Conservation (phyloP, 2,888 invertebrate species). For the Drosophila mulleri region DNA sequence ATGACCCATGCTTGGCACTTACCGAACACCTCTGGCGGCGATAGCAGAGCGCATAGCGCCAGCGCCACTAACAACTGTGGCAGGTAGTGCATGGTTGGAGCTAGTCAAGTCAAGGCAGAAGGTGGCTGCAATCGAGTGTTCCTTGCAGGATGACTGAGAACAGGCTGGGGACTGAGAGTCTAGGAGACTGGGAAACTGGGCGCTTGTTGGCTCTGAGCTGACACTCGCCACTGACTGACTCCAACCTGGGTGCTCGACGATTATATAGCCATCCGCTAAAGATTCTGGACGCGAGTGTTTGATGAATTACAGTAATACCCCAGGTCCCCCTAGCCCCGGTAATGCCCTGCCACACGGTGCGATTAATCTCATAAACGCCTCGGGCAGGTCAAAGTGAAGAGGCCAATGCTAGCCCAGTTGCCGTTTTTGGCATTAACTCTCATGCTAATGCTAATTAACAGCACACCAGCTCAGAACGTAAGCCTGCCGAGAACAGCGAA, state of each 20-base stretch:
- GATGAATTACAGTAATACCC: slow-evolving; percentile 45
- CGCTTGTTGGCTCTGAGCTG: slow-evolving; percentile 67
- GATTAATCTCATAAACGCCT: slow-evolving; percentile 51
- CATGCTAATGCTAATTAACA: slow-evolving; percentile 43
- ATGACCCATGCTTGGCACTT: slow-evolving; percentile 27
- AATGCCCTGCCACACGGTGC: slow-evolving; percentile 7
- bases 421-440: slow-evolving; percentile 26
- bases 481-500: not conserved
- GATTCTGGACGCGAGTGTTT: slow-evolving; percentile 45
- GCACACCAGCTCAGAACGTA: not conserved
- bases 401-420: slow-evolving; percentile 26
- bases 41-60: slow-evolving; percentile 60
- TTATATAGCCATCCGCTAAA: slow-evolving; percentile 61
- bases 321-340: not conserved
- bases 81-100: slow-evolving; percentile 50
- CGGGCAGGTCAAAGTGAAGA: slow-evolving; percentile 58
- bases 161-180: not conserved
- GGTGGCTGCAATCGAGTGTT: not conserved
- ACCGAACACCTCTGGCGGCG: slow-evolving; percentile 48
- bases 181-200: slow-evolving; percentile 18
- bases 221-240: slow-evolving; percentile 73
- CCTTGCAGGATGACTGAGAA: slow-evolving; percentile 29
- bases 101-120: not conserved
- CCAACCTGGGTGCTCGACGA: slow-evolving; percentile 32
- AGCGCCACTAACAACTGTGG: slow-evolving; percentile 58